Evolutionary conservation across 2,888 invertebrate genomes (phyloP).

Genomic region (Meta bourneti): DNA sequence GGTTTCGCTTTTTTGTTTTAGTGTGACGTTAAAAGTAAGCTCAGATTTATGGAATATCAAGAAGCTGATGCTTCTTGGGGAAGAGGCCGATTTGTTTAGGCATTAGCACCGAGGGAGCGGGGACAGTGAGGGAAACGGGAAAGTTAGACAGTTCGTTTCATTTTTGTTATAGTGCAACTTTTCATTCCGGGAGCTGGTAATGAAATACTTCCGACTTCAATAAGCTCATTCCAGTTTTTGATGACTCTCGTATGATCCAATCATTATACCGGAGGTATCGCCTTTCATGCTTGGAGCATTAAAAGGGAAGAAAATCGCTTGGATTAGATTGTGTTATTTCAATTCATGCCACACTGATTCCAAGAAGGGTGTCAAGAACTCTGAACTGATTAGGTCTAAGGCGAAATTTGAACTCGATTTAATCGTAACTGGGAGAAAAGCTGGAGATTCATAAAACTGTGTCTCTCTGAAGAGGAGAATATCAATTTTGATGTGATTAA

Average conservation of each 20-base stretch:
- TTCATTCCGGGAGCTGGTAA: not conserved
- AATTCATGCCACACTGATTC: no score
- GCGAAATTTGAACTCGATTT: no score
- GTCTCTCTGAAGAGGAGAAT: no score
- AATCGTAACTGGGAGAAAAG: no score
- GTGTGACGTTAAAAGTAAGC: conserved; percentile 24
- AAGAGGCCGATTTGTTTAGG: conserved; percentile 47
- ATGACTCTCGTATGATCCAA: not conserved
- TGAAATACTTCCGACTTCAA: not conserved
- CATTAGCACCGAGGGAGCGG: conserved; percentile 10
- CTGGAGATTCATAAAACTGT: no score
- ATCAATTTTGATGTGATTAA: no score
- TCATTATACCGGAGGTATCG: no score
- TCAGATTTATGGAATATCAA: conserved; percentile 68
- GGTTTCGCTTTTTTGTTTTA: conserved; percentile 16
- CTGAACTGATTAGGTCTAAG: no score
- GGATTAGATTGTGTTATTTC: no score
- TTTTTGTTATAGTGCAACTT: conserved; percentile 31
- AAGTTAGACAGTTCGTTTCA: conserved; percentile 25
- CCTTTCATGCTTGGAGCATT: no score
- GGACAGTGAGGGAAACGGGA: not conserved
- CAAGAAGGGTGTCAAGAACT: no score
- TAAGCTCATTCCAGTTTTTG: not conserved
- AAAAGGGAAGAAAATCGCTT: no score
- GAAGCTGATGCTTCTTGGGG: conserved; percentile 40